Evolutionary conservation across 2,113 vertebrate genomes (phyloP).

Genomic region (Panthera uncia): DNA sequence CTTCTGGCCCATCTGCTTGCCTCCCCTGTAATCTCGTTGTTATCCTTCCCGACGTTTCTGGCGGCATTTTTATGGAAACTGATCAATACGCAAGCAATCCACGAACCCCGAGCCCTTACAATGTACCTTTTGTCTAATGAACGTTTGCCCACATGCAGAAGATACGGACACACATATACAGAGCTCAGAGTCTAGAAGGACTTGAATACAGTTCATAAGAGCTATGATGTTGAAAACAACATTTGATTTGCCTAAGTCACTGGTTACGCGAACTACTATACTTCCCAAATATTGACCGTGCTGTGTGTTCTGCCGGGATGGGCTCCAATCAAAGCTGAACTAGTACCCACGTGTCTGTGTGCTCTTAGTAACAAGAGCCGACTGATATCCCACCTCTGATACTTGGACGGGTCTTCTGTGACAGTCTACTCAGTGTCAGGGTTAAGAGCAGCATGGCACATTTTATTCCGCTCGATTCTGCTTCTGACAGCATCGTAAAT

Average conservation of each 20-base stretch:
- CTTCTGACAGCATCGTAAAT: not conserved
- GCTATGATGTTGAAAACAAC: not conserved
- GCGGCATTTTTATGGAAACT: slow-evolving; percentile 50
- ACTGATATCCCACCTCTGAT: not conserved
- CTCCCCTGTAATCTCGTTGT: not conserved
- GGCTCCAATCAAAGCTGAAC: not conserved
- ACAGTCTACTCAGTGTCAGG: not conserved
- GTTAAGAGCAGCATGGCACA: not conserved
- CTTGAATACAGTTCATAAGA: not conserved
- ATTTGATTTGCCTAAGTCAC: not conserved
- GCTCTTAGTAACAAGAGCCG: not conserved
- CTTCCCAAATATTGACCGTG: not conserved
- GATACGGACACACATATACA: not conserved
- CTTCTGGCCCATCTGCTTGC: not conserved
- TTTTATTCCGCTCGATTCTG: not conserved
- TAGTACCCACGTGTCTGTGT: not conserved
- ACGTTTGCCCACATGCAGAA: not conserved
- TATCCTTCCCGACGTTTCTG: slow-evolving; percentile 28
- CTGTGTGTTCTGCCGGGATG: not conserved
- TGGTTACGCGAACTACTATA: not conserved
- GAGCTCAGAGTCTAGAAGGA: not conserved
- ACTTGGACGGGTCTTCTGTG: not conserved
- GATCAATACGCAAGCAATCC: slow-evolving; percentile 47
- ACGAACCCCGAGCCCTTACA: slow-evolving; percentile 1
- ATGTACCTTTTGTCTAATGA: not conserved